Evolutionary conservation across 2,113 vertebrate genomes (phyloP), one percentile per base, ranked within the genome.

Genomic region (Passer domesticus): DNA sequence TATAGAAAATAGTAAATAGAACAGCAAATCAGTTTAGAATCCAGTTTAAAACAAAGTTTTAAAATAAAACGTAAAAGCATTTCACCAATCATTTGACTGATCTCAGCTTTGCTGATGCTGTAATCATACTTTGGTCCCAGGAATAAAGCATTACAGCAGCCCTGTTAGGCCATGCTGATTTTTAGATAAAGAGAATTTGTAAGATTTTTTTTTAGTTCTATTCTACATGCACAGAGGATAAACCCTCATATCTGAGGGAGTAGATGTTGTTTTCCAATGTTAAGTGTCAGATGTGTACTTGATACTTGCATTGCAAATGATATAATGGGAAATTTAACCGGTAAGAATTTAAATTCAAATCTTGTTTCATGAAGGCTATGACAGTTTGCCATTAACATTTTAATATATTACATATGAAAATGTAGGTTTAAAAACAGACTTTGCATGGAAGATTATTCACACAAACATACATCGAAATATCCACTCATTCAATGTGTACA

Each of bases 291-390:
- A 83, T 92, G 94, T 92, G 93, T 96, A 96, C 85, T 90, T 88
- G 93, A 91, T 91, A 88, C 87, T 81, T 92, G 95, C 94, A 95
- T 96, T 97, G 94, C 94, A 97, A 95, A 96, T 95, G 67, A 95
- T 75, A 83, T 69, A 97, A 96, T 95, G 94, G 94, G 94, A 96
- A 97, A 96, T 97, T 75, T 83, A 96, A 66, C 89, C 0, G 3
- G 84, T 94, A 94, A 92, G 92, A 95, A 94, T 95, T 95, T 81
- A 70, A 94, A 97, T 95, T 96, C 49, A 90, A 92, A 94, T 89
- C 85, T 93, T n/a, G 68, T 81, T 93, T 93, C 83, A 86, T 89
- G 91, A 90, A 92, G 87, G 62, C 68, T 91, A 46, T 69, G 87
- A 94, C 87, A 85, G 87, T 86, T 94, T 91, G 68, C 83, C 85